Base-by-base conservation (phyloP, 2,888 invertebrate species). In the Eupithecia insigniata region DNA sequence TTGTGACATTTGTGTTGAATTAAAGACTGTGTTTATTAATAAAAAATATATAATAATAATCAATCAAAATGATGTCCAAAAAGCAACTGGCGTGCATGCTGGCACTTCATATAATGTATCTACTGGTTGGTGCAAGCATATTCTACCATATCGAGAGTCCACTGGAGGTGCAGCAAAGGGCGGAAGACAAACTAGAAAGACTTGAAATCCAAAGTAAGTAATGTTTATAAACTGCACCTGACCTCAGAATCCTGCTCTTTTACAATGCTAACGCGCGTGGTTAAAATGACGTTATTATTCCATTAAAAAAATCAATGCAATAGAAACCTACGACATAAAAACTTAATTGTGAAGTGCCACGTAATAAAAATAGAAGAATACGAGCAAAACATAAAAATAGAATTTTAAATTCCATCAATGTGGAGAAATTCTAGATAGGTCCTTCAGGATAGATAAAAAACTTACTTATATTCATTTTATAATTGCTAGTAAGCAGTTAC, bases 71-170 rank as follows among this genome's bases (percentile, higher is more conserved):
- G 95, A 97, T 97, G 97, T 96, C 97, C 88, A 96, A 96, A 87
- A 97, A 96, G 95, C 96, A 97, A 93, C 96, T 97, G 95, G 95
- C 97, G 78, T 96, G 96, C 80, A 95, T 97, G 91, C 94, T 97
- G 81, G 95, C 96, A 80, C 95, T 97, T 81, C 97, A 97, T 85
- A 95, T 97, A 73, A 95, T 96, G 74, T 97, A 97, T 86, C 91
- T 97, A 79, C 92, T 97, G 82, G 95, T 98, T 74, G 98, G 98
- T 14, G 98, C 98, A n/a, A 96, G 96, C 77, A 96, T 98, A 81
- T 98, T 98, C 89, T 97, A 97, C 91, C 96, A 96, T 84, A 96
- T 98, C 81, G 98, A 98, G 92, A 96, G 96, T 83, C 95, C 95
- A 43, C 90, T 96, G 82, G 98, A 98, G 90, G 89, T 95, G 67